A percentile compares a stretch with the other conserved stretches of the same genome.
Conservation (phyloP, 2,888 invertebrate genomes). For the Flabesymbios commensalis region DNA sequence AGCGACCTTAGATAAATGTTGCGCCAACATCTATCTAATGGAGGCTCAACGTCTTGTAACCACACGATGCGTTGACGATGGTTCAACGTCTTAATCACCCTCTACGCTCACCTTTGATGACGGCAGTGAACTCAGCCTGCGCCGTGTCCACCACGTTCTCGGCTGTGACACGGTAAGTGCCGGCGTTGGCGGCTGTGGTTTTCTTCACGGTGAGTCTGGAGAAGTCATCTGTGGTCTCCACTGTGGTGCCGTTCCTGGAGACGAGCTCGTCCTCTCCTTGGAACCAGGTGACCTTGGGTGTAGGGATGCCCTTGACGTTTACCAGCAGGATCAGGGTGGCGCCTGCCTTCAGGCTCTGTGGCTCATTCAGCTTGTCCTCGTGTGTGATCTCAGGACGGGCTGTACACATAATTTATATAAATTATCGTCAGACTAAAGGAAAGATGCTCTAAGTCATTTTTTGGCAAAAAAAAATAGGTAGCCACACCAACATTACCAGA, state of each 20-base stretch:
- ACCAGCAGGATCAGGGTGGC: constrained; percentile 24
- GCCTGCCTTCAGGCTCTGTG: constrained; percentile 19
- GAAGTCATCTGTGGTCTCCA: constrained; percentile 28
- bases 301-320: constrained; percentile 27
- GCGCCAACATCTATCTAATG: too few relatives aligned
- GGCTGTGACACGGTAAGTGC: constrained; percentile 82
- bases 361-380: constrained; percentile 23
- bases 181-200: constrained; percentile 77
- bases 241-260: not conserved
- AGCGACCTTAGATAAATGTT: too few relatives aligned
- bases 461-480: too few relatives aligned
- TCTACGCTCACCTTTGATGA: constrained; percentile 67
- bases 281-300: constrained; percentile 32
- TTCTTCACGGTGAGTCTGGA: constrained; percentile 56
- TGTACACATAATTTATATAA: too few relatives aligned
- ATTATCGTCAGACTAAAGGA: too few relatives aligned
- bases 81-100: too few relatives aligned
- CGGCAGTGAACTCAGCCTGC: constrained; percentile 70
- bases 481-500: too few relatives aligned
- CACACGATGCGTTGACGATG: too few relatives aligned
- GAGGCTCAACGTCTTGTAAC: too few relatives aligned
- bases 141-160: constrained; percentile 79
- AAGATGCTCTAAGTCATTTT: too few relatives aligned
- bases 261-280: constrained; percentile 19
- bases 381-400: constrained; percentile 22